phyloP scores from a whole-genome alignment of 2,797 vertebrate genomes.

The Chiroxiphia lanceolata region DNA sequence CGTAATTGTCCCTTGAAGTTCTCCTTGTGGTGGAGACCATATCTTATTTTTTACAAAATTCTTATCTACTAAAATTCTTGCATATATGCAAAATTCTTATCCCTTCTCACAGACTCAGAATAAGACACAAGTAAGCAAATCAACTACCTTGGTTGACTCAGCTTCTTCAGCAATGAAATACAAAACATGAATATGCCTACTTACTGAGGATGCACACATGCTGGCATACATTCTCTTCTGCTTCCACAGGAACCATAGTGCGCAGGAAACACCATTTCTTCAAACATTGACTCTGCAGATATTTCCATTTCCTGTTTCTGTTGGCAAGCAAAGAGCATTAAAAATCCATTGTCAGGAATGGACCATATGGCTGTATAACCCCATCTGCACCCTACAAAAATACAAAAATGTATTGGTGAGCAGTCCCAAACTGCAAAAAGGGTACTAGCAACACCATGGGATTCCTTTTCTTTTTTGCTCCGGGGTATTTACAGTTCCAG shows the following conservation, averaged over 20 bases:
- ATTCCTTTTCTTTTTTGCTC: background rate
- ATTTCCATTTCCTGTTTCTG: background rate
- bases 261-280: background rate
- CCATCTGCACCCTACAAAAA: background rate
- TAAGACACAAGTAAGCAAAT: background rate
- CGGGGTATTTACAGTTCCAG: background rate
- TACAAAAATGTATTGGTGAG: background rate
- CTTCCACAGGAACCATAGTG: background rate
- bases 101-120: background rate
- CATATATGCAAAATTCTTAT: background rate
- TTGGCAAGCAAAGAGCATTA: background rate
- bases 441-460: background rate
- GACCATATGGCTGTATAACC: background rate
- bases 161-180: background rate
- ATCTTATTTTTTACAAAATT: background rate
- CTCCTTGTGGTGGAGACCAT: background rate
- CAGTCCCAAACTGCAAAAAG: background rate
- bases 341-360: background rate
- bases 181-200: background rate
- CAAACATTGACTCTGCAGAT: background rate
- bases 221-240: background rate
- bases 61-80: background rate
- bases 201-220: background rate
- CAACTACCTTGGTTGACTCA: background rate
- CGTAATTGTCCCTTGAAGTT: background rate